Percentiles rank a stretch among this genome's conserved stretches.
These are phyloP conservation scores for Trissolcus brochymenae DNA, from an alignment of 2,888 invertebrate genomes.

Conservation along the genomic window DNA sequence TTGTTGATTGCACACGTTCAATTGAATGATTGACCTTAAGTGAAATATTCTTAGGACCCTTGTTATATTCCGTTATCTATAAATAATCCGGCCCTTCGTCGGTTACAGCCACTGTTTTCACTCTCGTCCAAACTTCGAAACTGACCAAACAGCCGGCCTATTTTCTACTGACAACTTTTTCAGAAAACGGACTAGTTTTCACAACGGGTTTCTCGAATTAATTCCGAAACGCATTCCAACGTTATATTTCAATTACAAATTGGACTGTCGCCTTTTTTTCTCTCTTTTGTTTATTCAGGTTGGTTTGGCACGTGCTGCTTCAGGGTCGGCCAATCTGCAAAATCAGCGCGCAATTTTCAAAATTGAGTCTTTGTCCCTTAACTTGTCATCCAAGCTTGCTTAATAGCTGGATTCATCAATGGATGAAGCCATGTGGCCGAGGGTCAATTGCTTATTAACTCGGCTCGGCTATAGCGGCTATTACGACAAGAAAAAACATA, in stretches of 20 bases:
- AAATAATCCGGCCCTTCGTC: slow-evolving; percentile 66
- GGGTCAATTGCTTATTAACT: slow-evolving; percentile 75
- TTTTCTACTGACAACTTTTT: no score
- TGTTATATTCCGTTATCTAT: slow-evolving; percentile 70
- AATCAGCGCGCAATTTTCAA: slow-evolving; percentile 55
- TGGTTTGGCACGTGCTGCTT: slow-evolving; percentile 8
- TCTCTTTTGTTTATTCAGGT: slow-evolving; percentile 2
- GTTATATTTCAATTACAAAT: slow-evolving; percentile 43
- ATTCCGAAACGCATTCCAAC: slow-evolving; percentile 33
- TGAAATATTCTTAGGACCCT: slow-evolving; percentile 73
- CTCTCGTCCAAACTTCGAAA: background rate
- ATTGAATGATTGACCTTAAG: slow-evolving; percentile 75
- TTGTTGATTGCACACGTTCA: slow-evolving; percentile 73
- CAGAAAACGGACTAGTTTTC: slow-evolving; percentile 23
- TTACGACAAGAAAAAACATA: slow-evolving; percentile 44
- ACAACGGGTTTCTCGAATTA: slow-evolving; percentile 42
- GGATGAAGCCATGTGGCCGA: slow-evolving; percentile 68
- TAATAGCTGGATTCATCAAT: slow-evolving; percentile 64
- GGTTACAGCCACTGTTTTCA: background rate
- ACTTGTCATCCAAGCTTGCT: slow-evolving; percentile 60
- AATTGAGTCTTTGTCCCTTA: slow-evolving; percentile 60
- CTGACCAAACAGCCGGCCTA: background rate
- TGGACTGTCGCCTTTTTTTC: slow-evolving; percentile 20
- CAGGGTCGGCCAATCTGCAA: slow-evolving; percentile 44
- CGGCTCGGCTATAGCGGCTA: slow-evolving; percentile 62